These are phyloP conservation scores for Listrodromus nycthemerus DNA, from an alignment of 2,888 invertebrate genomes.

Conservation along the genomic window DNA sequence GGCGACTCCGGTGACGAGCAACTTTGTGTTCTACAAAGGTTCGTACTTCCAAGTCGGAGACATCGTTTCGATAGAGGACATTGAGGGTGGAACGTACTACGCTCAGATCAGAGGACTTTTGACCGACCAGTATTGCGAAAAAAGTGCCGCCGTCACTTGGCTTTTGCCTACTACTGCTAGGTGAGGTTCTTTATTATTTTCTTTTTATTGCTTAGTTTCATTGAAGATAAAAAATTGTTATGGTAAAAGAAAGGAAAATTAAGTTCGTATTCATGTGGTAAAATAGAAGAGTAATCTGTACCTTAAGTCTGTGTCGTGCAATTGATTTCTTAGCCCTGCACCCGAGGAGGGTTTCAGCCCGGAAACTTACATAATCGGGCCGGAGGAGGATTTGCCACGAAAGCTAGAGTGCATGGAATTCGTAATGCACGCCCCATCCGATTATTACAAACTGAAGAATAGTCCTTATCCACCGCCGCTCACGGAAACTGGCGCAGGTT, in stretches of 20 bases:
- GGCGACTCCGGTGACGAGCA: conserved; percentile 92
- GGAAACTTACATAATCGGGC: conserved; percentile 95
- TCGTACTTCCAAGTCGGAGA: conserved; percentile 95
- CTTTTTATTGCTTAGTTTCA: too few species aligned
- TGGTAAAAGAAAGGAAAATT: too few species aligned
- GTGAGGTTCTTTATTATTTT: conserved; percentile 65
- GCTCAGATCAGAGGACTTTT: conserved; percentile 96
- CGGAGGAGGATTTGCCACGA: conserved; percentile 95
- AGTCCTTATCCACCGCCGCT: conserved; percentile 90
- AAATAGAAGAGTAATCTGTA: too few species aligned
- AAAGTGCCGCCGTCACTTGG: conserved; percentile 97
- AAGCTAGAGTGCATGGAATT: conserved; percentile 95
- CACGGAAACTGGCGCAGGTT: conserved; percentile 79
- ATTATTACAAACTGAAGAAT: conserved; percentile 92
- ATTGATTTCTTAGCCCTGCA: conserved; percentile 86
- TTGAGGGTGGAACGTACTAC: conserved; percentile 92
- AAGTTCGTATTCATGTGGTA: too few species aligned
- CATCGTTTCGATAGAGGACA: conserved; percentile 93
- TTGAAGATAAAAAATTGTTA: too few species aligned
- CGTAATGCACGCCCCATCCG: conserved; percentile 96
- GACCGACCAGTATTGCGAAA: conserved; percentile 96
- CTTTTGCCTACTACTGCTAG: conserved; percentile 93
- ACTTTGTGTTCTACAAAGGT: conserved; percentile 92
- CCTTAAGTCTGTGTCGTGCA: too few species aligned
- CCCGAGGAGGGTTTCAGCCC: conserved; percentile 93